A percentile compares a stretch with the other conserved stretches of the same genome.
phyloP scores from a whole-genome alignment of 2,888 invertebrate species.

The Hemicrepidius hirtus region DNA sequence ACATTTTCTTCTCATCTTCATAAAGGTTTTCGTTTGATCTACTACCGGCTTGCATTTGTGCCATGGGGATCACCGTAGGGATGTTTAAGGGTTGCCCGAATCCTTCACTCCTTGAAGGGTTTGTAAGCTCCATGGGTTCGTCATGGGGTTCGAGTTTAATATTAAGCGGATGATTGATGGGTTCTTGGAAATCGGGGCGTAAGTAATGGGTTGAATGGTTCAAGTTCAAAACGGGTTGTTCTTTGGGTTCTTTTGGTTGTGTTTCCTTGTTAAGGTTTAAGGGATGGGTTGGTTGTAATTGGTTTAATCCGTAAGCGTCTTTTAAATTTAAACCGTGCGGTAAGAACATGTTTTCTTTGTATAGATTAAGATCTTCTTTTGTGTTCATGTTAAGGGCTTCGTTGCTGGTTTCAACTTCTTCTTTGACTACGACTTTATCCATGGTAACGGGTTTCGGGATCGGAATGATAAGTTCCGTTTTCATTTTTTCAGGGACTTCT shows the following conservation, averaged over 20 bases:
- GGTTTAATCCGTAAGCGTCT: constrained; percentile 62
- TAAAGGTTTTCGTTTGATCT: constrained; percentile 46
- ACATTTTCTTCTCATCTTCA: constrained; percentile 54
- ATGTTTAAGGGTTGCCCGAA: constrained; percentile 67
- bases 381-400: constrained; percentile 63
- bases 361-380: constrained; percentile 59
- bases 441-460: constrained; percentile 77
- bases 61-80: constrained; percentile 66
- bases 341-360: constrained; percentile 64
- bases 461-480: constrained; percentile 79
- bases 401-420: constrained; percentile 67
- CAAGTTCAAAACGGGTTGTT: constrained; percentile 38
- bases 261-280: constrained; percentile 63
- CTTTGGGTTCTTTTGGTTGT: constrained; percentile 55
- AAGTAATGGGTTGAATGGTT: constrained; percentile 52
- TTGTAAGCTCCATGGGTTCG: constrained; percentile 70
- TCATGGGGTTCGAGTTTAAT: constrained; percentile 71
- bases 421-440: constrained; percentile 72
- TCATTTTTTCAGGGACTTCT: constrained; percentile 71
- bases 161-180: constrained; percentile 54
- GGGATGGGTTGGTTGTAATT: constrained; percentile 59
- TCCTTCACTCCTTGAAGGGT: constrained; percentile 59
- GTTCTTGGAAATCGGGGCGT: constrained; percentile 51
- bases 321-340: constrained; percentile 64
- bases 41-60: constrained; percentile 58